Evolutionary conservation across 2,113 vertebrate genomes (phyloP).

Genomic region (Pseudopipra pipra): DNA sequence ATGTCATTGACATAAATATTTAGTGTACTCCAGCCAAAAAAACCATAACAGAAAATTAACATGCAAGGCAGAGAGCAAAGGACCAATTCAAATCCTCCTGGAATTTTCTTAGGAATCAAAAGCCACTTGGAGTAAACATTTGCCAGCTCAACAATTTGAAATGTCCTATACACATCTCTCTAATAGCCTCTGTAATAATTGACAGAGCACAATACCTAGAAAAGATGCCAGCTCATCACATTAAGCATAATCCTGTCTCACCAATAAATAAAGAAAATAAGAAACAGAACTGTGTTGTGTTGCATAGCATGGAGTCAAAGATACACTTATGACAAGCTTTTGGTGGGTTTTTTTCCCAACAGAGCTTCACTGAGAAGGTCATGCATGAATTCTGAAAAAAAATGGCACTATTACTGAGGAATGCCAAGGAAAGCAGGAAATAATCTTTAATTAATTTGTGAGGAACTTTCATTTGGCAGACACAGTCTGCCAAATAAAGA

Average conservation of each 20-base stretch:
- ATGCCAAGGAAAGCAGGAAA: conserved; percentile 42
- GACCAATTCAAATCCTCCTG: not conserved
- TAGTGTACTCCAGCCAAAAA: not conserved
- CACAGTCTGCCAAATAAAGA: conserved; percentile 15
- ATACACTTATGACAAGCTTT: not conserved
- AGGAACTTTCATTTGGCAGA: conserved; percentile 40
- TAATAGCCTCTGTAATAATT: conserved; percentile 36
- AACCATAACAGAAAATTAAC: not conserved
- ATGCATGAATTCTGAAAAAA: conserved; percentile 41
- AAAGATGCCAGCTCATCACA: conserved; percentile 48
- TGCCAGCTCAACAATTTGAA: conserved; percentile 40
- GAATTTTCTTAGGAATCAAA: conserved; percentile 43
- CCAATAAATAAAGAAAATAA: conserved; percentile 38
- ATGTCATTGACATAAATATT: not conserved
- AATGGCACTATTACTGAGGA: conserved; percentile 33
- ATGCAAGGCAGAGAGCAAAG: conserved; percentile 18
- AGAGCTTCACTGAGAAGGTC: conserved; percentile 8
- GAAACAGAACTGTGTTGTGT: not conserved
- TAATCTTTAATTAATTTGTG: conserved; percentile 52
- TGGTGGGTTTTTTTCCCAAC: not conserved
- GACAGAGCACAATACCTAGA: conserved; percentile 17
- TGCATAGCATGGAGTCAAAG: not conserved
- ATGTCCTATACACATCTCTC: not conserved
- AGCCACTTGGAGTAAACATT: conserved; percentile 49
- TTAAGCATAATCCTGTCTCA: conserved; percentile 53